A percentile compares a stretch with the other conserved stretches of the same genome.
phyloP scores from a whole-genome alignment of 2,888 invertebrate genomes.

The Eumerus sabulonum region DNA sequence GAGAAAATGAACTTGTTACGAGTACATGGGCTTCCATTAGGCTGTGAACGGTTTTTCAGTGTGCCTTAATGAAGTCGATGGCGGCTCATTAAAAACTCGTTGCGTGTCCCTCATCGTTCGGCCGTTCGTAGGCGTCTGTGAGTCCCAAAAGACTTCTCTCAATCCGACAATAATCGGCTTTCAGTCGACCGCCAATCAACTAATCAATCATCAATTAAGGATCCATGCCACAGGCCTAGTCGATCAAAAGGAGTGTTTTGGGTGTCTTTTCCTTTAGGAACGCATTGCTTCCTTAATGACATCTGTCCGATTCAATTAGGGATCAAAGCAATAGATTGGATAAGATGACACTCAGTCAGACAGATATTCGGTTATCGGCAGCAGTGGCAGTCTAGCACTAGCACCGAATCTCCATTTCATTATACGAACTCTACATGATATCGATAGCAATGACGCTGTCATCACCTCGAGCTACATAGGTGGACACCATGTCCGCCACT shows the following conservation, averaged over 20 bases:
- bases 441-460: constrained; percentile 35
- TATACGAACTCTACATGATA: constrained; percentile 18
- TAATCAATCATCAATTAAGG: constrained; percentile 63
- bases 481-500: constrained; percentile 21
- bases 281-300: constrained; percentile 30
- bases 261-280: not conserved
- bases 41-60: not conserved
- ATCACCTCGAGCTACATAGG: constrained; percentile 34
- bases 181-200: constrained; percentile 48
- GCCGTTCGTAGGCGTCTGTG: too few species aligned
- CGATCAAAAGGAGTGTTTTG: constrained; percentile 26
- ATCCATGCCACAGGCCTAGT: constrained; percentile 18
- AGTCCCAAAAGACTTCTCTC: constrained; percentile 45
- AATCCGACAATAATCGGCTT: constrained; percentile 54
- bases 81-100: constrained; percentile 32
- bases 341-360: constrained; percentile 42
- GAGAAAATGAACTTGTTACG: constrained; percentile 64
- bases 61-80: constrained; percentile 48
- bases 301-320: constrained; percentile 66
- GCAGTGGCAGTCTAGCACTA: constrained; percentile 16
- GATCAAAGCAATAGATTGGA: constrained; percentile 48
- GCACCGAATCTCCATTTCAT: constrained; percentile 62
- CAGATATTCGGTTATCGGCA: constrained; percentile 10
- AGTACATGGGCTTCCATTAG: constrained; percentile 55
- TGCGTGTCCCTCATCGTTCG: constrained; percentile 31